Evolutionary conservation across 2,797 vertebrate species (phyloP).

Genomic region (Erpetoichthys calabaricus): DNA sequence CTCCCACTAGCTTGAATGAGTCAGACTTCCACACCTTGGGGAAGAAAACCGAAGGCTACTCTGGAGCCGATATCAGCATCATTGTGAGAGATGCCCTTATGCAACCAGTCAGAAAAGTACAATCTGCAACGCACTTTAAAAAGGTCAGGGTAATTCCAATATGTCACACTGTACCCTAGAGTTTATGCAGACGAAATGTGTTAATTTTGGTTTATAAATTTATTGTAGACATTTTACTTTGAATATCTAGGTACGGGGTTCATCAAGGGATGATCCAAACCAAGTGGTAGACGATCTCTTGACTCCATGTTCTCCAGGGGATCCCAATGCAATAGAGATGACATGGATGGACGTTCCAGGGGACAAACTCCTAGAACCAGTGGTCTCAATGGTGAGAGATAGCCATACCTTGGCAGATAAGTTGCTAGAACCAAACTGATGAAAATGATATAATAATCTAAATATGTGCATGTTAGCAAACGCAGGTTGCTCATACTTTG

Average conservation of each 20-base stretch:
- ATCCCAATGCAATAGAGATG: slow-evolving; percentile 78
- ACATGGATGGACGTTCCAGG: slow-evolving; percentile 92
- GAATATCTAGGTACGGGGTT: slow-evolving; percentile 56
- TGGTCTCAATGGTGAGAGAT: slow-evolving; percentile 73
- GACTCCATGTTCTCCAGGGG: slow-evolving; percentile 89
- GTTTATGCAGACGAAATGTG: background rate
- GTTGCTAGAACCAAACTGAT: slow-evolving; percentile 45
- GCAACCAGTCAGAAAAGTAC: slow-evolving; percentile 94
- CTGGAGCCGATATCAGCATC: slow-evolving; percentile 84
- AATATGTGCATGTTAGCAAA: too few relatives aligned
- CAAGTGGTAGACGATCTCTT: slow-evolving; percentile 61
- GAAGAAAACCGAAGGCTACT: slow-evolving; percentile 78
- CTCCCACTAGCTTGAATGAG: slow-evolving; percentile 62
- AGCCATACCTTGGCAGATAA: slow-evolving; percentile 48
- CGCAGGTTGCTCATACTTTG: too few relatives aligned
- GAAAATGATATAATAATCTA: too few relatives aligned
- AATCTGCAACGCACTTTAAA: slow-evolving; percentile 95
- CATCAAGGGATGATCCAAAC: slow-evolving; percentile 63
- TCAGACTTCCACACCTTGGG: slow-evolving; percentile 71
- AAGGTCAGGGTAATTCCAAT: slow-evolving; percentile 41
- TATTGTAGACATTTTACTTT: background rate
- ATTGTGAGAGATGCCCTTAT: slow-evolving; percentile 93
- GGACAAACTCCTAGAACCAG: slow-evolving; percentile 80
- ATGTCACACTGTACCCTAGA: background rate
- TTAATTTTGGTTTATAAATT: background rate